Base-by-base conservation (phyloP, 2,888 invertebrate genomes). In the Tetropium fuscum region DNA sequence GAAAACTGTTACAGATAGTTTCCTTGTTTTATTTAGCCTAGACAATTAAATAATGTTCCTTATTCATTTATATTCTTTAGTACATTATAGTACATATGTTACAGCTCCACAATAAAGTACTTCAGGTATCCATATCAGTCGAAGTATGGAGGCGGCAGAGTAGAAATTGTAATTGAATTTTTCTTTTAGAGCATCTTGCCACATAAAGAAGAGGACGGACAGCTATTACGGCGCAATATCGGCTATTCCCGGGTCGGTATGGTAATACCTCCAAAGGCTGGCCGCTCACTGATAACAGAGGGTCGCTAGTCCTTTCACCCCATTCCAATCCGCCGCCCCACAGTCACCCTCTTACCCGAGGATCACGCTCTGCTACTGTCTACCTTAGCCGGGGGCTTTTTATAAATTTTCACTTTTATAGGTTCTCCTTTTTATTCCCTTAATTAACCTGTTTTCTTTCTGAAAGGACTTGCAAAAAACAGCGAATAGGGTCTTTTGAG, bases 251-350 rank as follows among this genome's bases (percentile, higher is more conserved):
- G 78, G 77, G 74, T 78, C 77, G 78, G 79, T 79, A 80, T 79
- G 80, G 80, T 80, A 81, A 80, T 81, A 78, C 80, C 78, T 77
- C 74, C 78, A 75, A 76, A 77, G 78, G 81, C 82, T 81, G 82
- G 82, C 78, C 81, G 78, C 76, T 75, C 78, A 77, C 82, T 82
- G 82, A 81, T 82, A 82, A 81, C 80, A 78, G 78, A 79, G 80
- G 80, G 81, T 80, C 78, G 79, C 74, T 69, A 74, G 74, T 78
- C 77, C 74, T 72, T 59, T 54, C 63, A 48, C 66, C 68, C 65
- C 59, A 40, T 45, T n/a, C 62, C 62, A 47, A 47, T 55, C 65
- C 68, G 57, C 32, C 34, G 47, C 58, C 65, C 63, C 58, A 56
- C 58, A 38, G 32, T 61, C 63, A 47, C 57, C 57, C 48, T 56